A percentile compares a stretch with the other conserved stretches of the same genome.
phyloP scores from a whole-genome alignment of 2,888 invertebrate species.

The Acrobasis consociella region DNA sequence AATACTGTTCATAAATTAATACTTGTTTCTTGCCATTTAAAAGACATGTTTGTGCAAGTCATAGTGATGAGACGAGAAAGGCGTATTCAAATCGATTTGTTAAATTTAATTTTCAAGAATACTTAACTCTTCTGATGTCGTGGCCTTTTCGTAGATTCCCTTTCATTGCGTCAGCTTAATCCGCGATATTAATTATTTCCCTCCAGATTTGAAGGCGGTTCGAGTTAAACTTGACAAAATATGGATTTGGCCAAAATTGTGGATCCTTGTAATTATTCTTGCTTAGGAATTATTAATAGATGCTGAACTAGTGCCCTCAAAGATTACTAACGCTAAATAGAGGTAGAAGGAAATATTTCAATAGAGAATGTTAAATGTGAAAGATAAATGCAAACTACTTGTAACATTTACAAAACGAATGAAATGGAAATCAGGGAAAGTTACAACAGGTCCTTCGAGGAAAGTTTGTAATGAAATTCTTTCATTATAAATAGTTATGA shows the following conservation, averaged over 20 bases:
- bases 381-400: neutral
- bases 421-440: no score
- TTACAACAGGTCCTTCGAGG: no score
- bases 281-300: neutral
- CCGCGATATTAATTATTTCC: conserved; percentile 51
- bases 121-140: conserved; percentile 36
- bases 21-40: no score
- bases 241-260: conserved; percentile 34
- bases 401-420: neutral
- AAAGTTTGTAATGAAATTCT: no score
- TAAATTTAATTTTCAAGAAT: no score
- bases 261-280: conserved; percentile 1
- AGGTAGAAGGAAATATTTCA: neutral
- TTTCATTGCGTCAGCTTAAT: conserved; percentile 50
- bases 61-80: no score
- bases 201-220: conserved; percentile 36
- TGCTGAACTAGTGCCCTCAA: neutral
- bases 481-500: no score
- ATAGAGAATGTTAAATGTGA: neutral
- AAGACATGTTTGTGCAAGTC: no score
- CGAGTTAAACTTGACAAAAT: conserved; percentile 41
- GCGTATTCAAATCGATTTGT: no score
- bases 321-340: neutral
- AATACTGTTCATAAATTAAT: no score
- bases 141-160: conserved; percentile 44